Base-by-base conservation (phyloP, 2,113 vertebrate species). In the Bubo scandiacus region DNA sequence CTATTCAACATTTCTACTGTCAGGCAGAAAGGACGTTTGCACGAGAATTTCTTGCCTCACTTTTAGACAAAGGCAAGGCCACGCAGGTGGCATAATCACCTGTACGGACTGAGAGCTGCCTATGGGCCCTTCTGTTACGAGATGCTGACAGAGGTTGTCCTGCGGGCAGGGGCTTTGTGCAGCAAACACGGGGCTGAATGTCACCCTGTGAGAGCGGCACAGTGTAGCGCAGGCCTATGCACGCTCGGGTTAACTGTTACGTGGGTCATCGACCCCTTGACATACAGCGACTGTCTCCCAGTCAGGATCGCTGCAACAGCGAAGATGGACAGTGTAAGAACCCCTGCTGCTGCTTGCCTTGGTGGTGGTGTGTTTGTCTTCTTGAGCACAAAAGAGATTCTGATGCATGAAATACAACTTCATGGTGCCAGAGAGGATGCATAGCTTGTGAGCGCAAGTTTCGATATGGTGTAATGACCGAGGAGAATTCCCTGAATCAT, bases 241-340 rank as follows among this genome's bases (percentile, higher is more conserved):
- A 9, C 34, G 1, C 54, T 38, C 5, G 2, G 20, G 43, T 23
- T 34, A 10, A 23, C 5, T 25, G 34, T 23, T 34, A 19, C 0
- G 4, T 23, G 42, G 26, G 58, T 34, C 75, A 2, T 30, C 0
- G 2, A 12, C 20, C 36, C 65, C 29, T 26, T 8, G 4, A 15
- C 7, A 10, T 34, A 10, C 11, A 12, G 59, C 0, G 0, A 9
- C 67, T 36, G 54, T 36, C 43, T 12, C 38, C 15, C 29, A 27
- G 29, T 19, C 43, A 15, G 61, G 71, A 51, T 47, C 70, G 11
- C 2, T 26, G 5, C 38, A 45, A 20, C 1, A 2, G 47, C 67
- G 66, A 16, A 57, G 51, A n/a, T 7, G 21, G 62, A 22, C 40
- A 14, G 45, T 23, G 38, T 1, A 6, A 65, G 43, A 82, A 62